These are phyloP conservation scores for Cebus imitator DNA, from an alignment of 2,113 vertebrate species.

Conservation along the genomic window DNA sequence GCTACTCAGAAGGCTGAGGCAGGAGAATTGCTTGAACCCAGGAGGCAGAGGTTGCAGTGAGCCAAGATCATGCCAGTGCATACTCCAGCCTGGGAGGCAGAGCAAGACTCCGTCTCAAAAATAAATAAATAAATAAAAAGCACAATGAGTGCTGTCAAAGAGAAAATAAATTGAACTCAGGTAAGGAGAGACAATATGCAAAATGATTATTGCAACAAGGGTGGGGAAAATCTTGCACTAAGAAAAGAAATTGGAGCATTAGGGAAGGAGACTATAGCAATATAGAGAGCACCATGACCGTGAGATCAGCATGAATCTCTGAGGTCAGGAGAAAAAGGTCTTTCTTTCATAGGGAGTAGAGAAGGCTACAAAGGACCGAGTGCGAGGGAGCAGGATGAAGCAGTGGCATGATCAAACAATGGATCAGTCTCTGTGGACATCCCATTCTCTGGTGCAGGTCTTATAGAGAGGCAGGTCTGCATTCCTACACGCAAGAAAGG, in stretches of 20 bases:
- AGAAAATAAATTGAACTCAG: background rate
- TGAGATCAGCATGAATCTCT: background rate
- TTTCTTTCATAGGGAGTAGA: background rate
- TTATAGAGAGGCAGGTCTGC: background rate
- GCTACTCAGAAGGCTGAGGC: too few species aligned
- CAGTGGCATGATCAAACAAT: background rate
- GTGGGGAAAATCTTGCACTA: background rate
- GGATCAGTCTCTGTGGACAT: background rate
- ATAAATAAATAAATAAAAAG: background rate
- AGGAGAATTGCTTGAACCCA: too few species aligned
- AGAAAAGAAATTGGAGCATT: background rate
- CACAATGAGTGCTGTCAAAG: background rate
- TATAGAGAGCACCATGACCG: accelerated
- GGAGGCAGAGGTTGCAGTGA: too few species aligned
- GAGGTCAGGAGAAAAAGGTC: background rate
- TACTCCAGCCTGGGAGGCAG: too few species aligned
- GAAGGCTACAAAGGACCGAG: background rate
- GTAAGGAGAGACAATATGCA: background rate
- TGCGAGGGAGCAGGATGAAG: background rate
- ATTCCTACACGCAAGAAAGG: accelerated
- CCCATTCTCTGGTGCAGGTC: background rate
- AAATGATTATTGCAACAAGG: background rate
- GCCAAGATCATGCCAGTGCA: too few species aligned
- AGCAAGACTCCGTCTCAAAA: too few species aligned
- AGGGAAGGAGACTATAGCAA: too few species aligned